These are phyloP conservation scores for Polypedilum vanderplanki DNA, from an alignment of 1,140 invertebrate species.

Conservation along the genomic window DNA sequence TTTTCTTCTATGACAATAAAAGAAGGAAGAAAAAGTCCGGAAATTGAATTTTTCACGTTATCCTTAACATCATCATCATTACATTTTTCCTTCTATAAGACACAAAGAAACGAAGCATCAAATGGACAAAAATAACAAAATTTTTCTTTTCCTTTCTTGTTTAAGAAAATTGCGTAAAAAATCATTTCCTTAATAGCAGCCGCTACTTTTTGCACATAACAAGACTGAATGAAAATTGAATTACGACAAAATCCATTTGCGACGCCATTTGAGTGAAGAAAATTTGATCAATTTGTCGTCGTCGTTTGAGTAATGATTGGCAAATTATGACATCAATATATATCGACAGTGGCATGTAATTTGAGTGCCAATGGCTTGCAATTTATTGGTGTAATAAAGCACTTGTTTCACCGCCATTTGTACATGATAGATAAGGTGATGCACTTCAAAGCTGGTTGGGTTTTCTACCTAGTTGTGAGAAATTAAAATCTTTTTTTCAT, in stretches of 20 bases:
- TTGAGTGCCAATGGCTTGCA: no score
- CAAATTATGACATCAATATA: conserved; percentile 4
- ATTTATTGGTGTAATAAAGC: no score
- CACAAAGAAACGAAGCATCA: not conserved
- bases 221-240: not conserved
- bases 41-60: not conserved
- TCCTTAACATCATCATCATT: conserved; percentile 6
- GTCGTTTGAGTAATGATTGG: not conserved
- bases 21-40: not conserved
- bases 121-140: not conserved
- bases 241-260: not conserved
- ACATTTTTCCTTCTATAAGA: conserved; percentile 7
- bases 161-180: conserved; percentile 9
- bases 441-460: no score
- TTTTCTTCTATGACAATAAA: no score
- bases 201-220: not conserved
- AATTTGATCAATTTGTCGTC: conserved; percentile 5
- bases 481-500: no score
- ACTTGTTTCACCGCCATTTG: no score
- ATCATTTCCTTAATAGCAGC: not conserved
- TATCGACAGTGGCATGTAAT: not conserved
- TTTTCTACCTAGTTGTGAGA: no score
- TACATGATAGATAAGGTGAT: no score
- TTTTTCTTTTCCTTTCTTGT: not conserved
- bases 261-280: conserved; percentile 1